These are phyloP conservation scores for Galerucella pusilla DNA, from an alignment of 2,888 invertebrate species.

Conservation along the genomic window DNA sequence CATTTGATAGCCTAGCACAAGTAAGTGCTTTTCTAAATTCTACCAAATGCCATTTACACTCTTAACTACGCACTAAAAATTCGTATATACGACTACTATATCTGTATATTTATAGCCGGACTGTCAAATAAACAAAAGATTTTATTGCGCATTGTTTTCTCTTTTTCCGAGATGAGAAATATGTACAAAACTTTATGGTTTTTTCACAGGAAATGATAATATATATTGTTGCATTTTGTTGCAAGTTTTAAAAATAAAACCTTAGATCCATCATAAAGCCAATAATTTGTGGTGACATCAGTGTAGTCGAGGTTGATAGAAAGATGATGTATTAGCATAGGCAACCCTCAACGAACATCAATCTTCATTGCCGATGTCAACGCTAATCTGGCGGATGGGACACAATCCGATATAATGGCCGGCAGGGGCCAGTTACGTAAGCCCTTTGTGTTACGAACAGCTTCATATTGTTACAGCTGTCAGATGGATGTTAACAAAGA, in stretches of 20 bases:
- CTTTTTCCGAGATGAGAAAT: slow-evolving; percentile 23
- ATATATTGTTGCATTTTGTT: not conserved
- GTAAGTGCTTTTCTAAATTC: slow-evolving; percentile 62
- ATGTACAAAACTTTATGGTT: slow-evolving; percentile 19
- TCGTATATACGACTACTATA: slow-evolving; percentile 48
- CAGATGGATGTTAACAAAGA: slow-evolving; percentile 43
- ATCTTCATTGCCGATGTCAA: slow-evolving; percentile 60
- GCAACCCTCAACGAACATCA: slow-evolving; percentile 55
- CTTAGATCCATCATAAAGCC: slow-evolving; percentile 59
- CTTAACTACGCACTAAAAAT: slow-evolving; percentile 50
- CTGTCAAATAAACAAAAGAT: slow-evolving; percentile 45
- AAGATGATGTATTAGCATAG: slow-evolving; percentile 60
- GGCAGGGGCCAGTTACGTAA: slow-evolving; percentile 57
- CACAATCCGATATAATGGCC: slow-evolving; percentile 61
- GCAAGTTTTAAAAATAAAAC: not conserved
- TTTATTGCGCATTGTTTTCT: slow-evolving; percentile 44
- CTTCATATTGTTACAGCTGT: slow-evolving; percentile 60
- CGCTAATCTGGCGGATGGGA: slow-evolving; percentile 58
- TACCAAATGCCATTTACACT: slow-evolving; percentile 56
- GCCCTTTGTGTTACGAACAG: slow-evolving; percentile 49
- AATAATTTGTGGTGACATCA: slow-evolving; percentile 62
- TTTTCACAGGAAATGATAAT: slow-evolving; percentile 14
- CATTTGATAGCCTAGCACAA: slow-evolving; percentile 58
- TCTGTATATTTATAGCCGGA: slow-evolving; percentile 43
- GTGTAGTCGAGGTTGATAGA: slow-evolving; percentile 55